Percentiles rank a stretch among this genome's conserved stretches.
Evolutionary conservation across 2,113 vertebrate genomes (phyloP).

Genomic region (Myrmecobius fasciatus): DNA sequence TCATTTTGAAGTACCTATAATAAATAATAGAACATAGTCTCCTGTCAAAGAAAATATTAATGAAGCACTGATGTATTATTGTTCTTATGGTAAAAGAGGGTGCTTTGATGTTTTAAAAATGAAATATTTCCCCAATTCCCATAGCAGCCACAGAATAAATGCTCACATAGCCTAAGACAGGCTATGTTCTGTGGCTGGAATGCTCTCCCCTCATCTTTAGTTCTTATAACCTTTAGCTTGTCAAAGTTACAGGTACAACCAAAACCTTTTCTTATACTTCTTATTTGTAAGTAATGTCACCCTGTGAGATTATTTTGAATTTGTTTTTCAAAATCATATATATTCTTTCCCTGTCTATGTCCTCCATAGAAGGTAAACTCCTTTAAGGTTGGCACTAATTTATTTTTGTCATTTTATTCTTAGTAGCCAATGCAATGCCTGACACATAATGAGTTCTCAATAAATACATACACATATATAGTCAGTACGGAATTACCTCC

Average conservation of each 20-base stretch:
- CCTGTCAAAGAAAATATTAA: not conserved
- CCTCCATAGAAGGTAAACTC: not conserved
- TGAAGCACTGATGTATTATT: not conserved
- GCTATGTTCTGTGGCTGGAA: not conserved
- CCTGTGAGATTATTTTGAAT: not conserved
- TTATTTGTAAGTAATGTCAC: not conserved
- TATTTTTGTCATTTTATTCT: not conserved
- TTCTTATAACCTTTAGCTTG: not conserved
- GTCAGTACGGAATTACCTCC: conserved; percentile 82
- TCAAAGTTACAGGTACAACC: not conserved
- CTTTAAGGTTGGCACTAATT: not conserved
- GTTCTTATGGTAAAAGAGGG: not conserved
- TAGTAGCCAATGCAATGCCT: not conserved
- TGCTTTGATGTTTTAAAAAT: not conserved
- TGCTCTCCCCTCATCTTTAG: not conserved
- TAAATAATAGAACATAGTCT: not conserved
- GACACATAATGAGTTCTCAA: not conserved
- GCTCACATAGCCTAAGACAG: not conserved
- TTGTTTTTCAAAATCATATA: not conserved
- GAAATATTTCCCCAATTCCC: not conserved
- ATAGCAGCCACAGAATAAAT: not conserved
- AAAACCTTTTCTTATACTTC: not conserved
- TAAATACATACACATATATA: not conserved
- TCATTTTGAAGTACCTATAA: not conserved
- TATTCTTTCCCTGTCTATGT: not conserved